Evolutionary conservation across 2,797 vertebrate genomes (phyloP).

Genomic region (Schizopygopsis malacanthus): DNA sequence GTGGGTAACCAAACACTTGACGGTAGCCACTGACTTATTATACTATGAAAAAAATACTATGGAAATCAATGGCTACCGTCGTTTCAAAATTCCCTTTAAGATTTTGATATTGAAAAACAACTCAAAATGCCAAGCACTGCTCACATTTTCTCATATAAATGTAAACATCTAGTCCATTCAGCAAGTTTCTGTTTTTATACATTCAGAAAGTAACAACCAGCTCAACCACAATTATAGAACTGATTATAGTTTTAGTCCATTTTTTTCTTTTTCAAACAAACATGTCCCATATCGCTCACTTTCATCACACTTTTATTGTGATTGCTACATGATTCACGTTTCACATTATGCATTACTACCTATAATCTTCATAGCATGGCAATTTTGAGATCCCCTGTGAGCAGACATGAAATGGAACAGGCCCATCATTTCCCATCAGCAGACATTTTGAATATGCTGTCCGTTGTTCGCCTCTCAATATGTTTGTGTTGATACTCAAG

Average conservation of each 20-base stretch:
- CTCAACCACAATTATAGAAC: neutral
- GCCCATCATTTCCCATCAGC: conserved; percentile 11
- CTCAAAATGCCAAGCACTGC: neutral
- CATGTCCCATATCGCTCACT: neutral
- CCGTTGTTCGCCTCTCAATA: conserved; percentile 55
- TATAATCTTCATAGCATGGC: neutral
- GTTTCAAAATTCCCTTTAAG: neutral
- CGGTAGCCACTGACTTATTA: neutral
- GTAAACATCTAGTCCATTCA: neutral
- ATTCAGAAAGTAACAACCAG: neutral
- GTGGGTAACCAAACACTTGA: neutral
- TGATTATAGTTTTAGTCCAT: neutral
- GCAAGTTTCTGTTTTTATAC: neutral
- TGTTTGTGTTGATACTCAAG: conserved; percentile 55
- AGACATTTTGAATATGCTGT: conserved; percentile 43
- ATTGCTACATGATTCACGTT: neutral
- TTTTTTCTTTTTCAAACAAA: neutral
- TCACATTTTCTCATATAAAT: neutral
- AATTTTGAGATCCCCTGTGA: conserved; percentile 1
- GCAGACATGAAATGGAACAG: neutral
- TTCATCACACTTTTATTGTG: conserved; percentile 4
- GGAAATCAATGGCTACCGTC: neutral
- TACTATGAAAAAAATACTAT: neutral
- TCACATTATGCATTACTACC: neutral
- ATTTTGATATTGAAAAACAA: neutral